Conservation (phyloP, 2,113 vertebrate species). For the Chloebia gouldiae region DNA sequence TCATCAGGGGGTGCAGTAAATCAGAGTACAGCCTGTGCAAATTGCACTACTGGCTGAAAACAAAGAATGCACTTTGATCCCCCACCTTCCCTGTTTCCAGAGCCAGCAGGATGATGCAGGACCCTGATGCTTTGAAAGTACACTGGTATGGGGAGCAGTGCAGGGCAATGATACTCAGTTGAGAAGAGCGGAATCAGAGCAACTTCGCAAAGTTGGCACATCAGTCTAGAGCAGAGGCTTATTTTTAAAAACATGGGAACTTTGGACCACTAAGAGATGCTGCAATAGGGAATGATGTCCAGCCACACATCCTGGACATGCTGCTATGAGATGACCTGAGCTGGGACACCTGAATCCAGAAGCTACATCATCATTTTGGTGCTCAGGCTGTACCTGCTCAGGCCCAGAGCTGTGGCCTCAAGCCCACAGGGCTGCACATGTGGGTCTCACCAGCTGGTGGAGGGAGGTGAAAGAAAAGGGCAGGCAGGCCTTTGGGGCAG, state of each 20-base stretch:
- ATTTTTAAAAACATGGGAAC: not conserved
- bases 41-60: not conserved
- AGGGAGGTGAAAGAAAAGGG: not conserved
- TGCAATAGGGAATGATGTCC: not conserved
- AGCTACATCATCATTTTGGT: not conserved
- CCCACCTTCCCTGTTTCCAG: not conserved
- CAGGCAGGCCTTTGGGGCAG: not conserved
- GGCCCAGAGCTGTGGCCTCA: not conserved
- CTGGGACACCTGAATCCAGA: not conserved
- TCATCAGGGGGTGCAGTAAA: constrained; percentile 5
- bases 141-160: accelerated
- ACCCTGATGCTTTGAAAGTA: not conserved
- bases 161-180: accelerated
- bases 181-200: not conserved
- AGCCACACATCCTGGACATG: not conserved
- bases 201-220: not conserved
- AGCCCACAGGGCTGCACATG: not conserved
- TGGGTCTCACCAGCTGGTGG: not conserved
- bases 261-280: not conserved
- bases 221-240: not conserved
- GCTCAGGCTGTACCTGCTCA: not conserved
- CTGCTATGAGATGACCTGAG: not conserved
- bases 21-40: not conserved
- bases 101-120: not conserved
- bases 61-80: not conserved